Evolutionary conservation across 2,113 vertebrate genomes (phyloP).

Genomic region (Baryphthengus martii): DNA sequence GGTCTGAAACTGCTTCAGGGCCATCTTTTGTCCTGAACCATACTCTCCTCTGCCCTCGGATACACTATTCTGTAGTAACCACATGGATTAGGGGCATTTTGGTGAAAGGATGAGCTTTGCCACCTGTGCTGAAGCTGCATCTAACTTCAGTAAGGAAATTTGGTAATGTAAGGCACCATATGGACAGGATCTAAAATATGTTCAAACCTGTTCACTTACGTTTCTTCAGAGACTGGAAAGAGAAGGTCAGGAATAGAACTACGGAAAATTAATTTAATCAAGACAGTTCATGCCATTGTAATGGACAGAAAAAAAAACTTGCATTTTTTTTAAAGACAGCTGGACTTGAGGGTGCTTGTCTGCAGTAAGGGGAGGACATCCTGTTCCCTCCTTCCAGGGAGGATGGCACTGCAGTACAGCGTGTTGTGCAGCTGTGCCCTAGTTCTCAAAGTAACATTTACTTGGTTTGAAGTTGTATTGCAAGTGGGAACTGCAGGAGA

Average conservation of each 20-base stretch:
- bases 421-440: rapidly evolving
- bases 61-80: not conserved
- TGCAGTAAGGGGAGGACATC: not conserved
- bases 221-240: not conserved
- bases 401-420: not conserved
- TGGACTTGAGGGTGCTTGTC: not conserved
- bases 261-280: not conserved
- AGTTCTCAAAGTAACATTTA: not conserved
- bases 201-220: rapidly evolving
- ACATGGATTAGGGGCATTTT: rapidly evolving
- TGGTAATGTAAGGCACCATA: not conserved
- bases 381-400: not conserved
- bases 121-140: not conserved
- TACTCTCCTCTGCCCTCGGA: not conserved
- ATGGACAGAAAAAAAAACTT: too few relatives aligned
- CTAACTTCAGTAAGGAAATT: not conserved
- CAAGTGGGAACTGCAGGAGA: not conserved
- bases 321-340: too few relatives aligned
- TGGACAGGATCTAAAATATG: too few relatives aligned
- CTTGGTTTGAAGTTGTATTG: not conserved
- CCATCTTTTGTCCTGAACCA: not conserved
- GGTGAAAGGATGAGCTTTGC: not conserved
- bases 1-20: not conserved
- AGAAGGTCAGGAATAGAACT: not conserved
- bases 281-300: not conserved